Conservation (phyloP, 2,113 vertebrate genomes). For the Gnathonemus echidnorhynchus region DNA sequence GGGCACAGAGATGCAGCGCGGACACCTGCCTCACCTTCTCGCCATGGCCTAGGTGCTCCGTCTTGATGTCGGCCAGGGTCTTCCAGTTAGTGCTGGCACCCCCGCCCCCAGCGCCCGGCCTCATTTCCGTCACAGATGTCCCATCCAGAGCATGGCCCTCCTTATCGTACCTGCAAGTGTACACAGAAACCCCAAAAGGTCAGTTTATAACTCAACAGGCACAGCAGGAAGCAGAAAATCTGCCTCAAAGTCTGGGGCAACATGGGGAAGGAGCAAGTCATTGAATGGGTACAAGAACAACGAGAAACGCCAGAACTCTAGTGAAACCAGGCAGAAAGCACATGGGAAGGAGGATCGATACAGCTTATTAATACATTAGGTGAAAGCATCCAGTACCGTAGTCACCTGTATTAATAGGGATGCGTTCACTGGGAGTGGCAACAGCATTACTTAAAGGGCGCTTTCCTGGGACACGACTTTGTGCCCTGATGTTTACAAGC, state of each 20-base stretch:
- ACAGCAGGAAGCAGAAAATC: slow-evolving; percentile 14
- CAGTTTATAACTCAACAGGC: background rate
- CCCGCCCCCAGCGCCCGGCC: slow-evolving; percentile 48
- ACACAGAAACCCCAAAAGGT: background rate
- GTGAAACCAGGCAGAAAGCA: too few relatives aligned
- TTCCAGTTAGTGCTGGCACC: slow-evolving; percentile 78
- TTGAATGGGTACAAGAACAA: too few relatives aligned
- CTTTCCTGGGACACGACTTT: background rate
- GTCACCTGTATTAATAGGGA: background rate
- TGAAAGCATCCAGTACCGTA: too few relatives aligned
- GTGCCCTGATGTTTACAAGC: background rate
- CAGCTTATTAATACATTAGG: too few relatives aligned
- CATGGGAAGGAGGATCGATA: too few relatives aligned
- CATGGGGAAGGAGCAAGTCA: background rate
- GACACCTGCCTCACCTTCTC: slow-evolving; percentile 73
- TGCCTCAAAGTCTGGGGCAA: background rate
- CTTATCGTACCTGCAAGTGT: slow-evolving; percentile 78
- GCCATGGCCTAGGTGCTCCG: slow-evolving; percentile 86
- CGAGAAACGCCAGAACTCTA: too few relatives aligned
- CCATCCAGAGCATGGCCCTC: slow-evolving; percentile 82
- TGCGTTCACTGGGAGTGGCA: background rate
- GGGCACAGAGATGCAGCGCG: background rate
- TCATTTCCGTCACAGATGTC: slow-evolving; percentile 78
- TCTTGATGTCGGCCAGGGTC: slow-evolving; percentile 77
- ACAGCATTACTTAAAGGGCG: background rate